These are phyloP conservation scores for Olivierus martensii DNA, from an alignment of 1,140 invertebrate species.

Conservation along the genomic window DNA sequence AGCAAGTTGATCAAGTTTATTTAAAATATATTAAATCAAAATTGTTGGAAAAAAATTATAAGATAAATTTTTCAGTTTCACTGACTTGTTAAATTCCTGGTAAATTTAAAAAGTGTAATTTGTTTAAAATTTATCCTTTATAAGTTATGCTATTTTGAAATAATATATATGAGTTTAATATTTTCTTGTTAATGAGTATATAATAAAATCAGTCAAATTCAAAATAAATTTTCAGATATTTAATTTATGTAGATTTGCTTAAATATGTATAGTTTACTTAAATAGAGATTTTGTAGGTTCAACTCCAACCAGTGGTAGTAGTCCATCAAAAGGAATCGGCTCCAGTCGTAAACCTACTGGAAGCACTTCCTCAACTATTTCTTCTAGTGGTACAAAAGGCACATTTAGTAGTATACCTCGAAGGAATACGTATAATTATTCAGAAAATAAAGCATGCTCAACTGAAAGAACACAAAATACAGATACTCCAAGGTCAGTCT, in stretches of 20 bases:
- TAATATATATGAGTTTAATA: too few species aligned
- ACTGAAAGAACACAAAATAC: constrained; percentile 28
- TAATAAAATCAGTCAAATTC: too few species aligned
- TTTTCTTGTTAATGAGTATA: too few species aligned
- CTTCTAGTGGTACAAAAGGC: constrained; percentile 11
- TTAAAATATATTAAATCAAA: too few species aligned
- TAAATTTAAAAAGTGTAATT: too few species aligned
- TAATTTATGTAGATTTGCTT: not conserved
- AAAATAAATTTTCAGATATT: too few species aligned
- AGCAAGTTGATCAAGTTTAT: too few species aligned
- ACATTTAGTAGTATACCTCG: constrained; percentile 22
- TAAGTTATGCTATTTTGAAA: too few species aligned
- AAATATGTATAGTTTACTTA: not conserved
- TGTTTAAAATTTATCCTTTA: too few species aligned
- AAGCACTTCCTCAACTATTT: constrained; percentile 2
- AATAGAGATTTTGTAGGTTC: constrained; percentile 10
- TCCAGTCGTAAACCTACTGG: constrained; percentile 11
- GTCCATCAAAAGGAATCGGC: constrained; percentile 12
- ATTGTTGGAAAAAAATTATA: too few species aligned
- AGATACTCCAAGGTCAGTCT: constrained; percentile 35
- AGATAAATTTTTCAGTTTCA: too few species aligned
- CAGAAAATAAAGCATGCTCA: constrained; percentile 37
- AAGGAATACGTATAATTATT: constrained; percentile 24
- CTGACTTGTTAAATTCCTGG: too few species aligned
- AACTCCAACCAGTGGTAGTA: constrained; percentile 10